Base-by-base conservation (phyloP, 2,113 vertebrate genomes). In the Eonycteris spelaea region DNA sequence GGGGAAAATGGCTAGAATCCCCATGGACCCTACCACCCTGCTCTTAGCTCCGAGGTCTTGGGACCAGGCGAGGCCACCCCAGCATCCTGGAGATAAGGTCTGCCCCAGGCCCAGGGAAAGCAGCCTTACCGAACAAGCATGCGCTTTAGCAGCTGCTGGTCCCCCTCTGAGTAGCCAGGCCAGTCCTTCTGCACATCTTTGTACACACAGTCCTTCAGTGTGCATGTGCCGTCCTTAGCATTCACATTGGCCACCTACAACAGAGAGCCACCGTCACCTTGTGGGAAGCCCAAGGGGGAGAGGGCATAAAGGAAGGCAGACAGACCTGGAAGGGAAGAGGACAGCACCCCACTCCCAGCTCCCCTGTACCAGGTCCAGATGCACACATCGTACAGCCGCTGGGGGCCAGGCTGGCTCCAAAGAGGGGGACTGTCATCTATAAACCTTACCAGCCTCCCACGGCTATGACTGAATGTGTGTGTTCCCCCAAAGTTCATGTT, bases 181-280 rank as follows among this genome's bases (percentile, higher is more conserved):
- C 99, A 99, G 97, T 99, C 99, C 97, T 99, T 99, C 98, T 99
- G 99, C 94, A 99, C 98, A 0, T 99, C 99, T 80, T 99, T 99
- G 98, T 99, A 99, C 35, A 99, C 98, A 96, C 98, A 97, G 87
- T 99, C 99, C 97, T 99, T 99, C 97, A 99, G 98, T 0, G 99
- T 99, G 98, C 99, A 99, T 11, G 99, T 99, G 98, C 99, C 99
- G 91, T 99, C 99, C 98, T 98, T 99, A 98, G 98, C 98, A 88
- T 98, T 99, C 97, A 99, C 83, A 18, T 99, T 99, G 63, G 99
- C 99, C 97, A 99, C 99, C 99, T 99, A 98, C 43, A 96, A 59
- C 8, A 95, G 15, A 98, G 11, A 92, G 70, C 7, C 4, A n/a
- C 38, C 0, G 6, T 74, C 74, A 90, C 18, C 35, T 28, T 53